These are phyloP conservation scores for Brachyptera risi DNA, from an alignment of 2,888 invertebrate genomes.

Conservation along the genomic window DNA sequence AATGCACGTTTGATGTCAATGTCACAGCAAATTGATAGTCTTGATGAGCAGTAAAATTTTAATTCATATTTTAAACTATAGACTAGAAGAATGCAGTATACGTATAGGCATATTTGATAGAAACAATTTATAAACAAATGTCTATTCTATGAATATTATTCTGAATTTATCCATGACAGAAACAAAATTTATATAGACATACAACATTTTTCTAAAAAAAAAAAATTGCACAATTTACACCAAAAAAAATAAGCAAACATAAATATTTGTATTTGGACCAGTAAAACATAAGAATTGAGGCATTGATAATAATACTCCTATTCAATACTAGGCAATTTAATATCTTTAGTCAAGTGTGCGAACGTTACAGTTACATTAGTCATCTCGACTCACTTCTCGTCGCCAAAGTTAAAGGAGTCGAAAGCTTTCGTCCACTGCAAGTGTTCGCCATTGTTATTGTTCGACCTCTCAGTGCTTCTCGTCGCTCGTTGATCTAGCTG, in stretches of 20 bases:
- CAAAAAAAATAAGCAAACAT: too few relatives aligned
- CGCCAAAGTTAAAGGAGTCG: slow-evolving; percentile 44
- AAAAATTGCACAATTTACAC: too few relatives aligned
- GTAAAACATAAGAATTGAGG: too few relatives aligned
- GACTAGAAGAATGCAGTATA: slow-evolving; percentile 26
- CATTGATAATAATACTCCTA: too few relatives aligned
- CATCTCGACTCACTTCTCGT: slow-evolving; percentile 39
- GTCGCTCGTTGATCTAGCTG: slow-evolving; percentile 22
- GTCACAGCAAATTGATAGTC: slow-evolving; percentile 20
- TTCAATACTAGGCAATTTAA: background rate
- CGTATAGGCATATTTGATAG: too few relatives aligned
- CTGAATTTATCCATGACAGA: too few relatives aligned
- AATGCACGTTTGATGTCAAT: slow-evolving; percentile 7
- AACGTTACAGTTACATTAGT: slow-evolving; percentile 5
- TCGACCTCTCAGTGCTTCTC: slow-evolving; percentile 23
- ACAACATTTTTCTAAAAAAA: too few relatives aligned
- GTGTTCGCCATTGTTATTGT: slow-evolving; percentile 34
- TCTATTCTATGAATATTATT: too few relatives aligned
- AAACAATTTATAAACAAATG: too few relatives aligned
- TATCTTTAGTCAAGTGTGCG: slow-evolving; percentile 1
- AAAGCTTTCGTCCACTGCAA: slow-evolving; percentile 50
- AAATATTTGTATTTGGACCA: too few relatives aligned
- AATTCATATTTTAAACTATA: slow-evolving; percentile 16
- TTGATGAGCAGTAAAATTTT: slow-evolving; percentile 13
- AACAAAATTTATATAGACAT: too few relatives aligned